Conservation (phyloP, 2,797 vertebrate species). For the Dallia pectoralis region DNA sequence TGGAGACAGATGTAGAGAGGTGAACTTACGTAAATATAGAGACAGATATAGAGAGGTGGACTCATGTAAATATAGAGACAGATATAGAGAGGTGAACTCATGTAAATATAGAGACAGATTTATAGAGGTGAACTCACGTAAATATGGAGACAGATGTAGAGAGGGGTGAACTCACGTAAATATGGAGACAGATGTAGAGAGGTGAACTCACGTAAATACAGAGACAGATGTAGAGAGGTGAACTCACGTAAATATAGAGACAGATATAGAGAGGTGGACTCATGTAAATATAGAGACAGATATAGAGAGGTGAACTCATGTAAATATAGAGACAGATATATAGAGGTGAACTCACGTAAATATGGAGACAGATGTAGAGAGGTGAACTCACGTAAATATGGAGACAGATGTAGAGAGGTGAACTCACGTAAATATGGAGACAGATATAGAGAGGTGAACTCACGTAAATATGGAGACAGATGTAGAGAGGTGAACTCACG, state of each 20-base stretch:
- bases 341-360: background rate
- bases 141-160: background rate
- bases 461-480: background rate
- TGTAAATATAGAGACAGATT: background rate
- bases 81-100: background rate
- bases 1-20: background rate
- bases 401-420: background rate
- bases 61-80: background rate
- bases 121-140: background rate
- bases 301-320: background rate
- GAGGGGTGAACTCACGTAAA: no score
- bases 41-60: background rate
- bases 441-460: background rate
- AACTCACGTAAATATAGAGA: constrained; percentile 1
- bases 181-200: background rate
- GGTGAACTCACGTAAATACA: background rate
- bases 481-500: background rate
- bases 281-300: background rate
- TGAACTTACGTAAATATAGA: background rate
- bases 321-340: background rate
- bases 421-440: background rate
- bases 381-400: background rate
- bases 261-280: background rate
- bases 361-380: background rate
- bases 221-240: background rate